Evolutionary conservation across 2,797 vertebrate species (phyloP), one percentile per base, ranked within the genome.

Genomic region (Peromyscus melanophrys): DNA sequence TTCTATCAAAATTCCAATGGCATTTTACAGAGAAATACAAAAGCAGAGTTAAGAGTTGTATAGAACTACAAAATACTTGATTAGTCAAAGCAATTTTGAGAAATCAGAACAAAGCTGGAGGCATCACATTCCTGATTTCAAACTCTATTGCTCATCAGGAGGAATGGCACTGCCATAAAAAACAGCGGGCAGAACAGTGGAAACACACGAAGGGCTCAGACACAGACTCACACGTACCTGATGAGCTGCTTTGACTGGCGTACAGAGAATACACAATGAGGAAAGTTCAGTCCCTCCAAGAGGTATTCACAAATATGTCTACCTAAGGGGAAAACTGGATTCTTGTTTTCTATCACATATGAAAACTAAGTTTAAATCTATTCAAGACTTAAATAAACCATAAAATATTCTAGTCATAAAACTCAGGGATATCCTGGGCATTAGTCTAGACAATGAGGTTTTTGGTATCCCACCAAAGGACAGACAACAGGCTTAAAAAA

Each of bases 31-130:
- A 76, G 49, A 65, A 88, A 71, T 71, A 43, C 12, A 89, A 84
- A 93, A 94, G 43, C 11, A 78, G 57, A 86, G 27, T 59, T 84
- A 91, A 71, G 78, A 49, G 9, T 27, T 67, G 37, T 29, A 49
- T 59, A 46, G 34, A 73, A 91, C 21, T 73, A 80, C 27, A 81
- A 73, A 90, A 85, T n/a, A 57, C 4, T 57, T 89, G 25, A 90
- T 59, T 71, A 92, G 43, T 9, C 21, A 29, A 81, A 92, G 52
- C 55, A 92, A 80, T 73, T 95, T 81, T 80, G 55, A 95, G 61
- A 80, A 90, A 77, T 77, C 40, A 85, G 71, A 85, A 69, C 49
- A 87, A 95, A 80, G 25, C 40, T 91, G 2, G 43, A 86, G 34
- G 43, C 29, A 86, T 81, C 11, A 3, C 14, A 91, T 25, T 19